Evolutionary conservation across 1,140 invertebrate genomes (phyloP).

Genomic region (Drosophila carrolli): DNA sequence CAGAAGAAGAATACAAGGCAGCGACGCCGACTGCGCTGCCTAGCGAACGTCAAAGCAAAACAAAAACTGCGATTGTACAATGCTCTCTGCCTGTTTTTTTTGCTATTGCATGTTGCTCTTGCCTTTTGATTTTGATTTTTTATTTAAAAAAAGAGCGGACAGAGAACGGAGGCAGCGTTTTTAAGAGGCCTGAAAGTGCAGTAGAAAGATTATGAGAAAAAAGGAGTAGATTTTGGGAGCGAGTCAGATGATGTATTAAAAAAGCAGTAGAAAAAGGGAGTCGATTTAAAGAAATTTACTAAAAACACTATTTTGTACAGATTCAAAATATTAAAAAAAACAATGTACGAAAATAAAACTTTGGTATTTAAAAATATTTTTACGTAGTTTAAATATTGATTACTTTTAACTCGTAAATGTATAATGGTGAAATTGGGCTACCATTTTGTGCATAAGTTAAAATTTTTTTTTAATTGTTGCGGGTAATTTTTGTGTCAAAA

Average conservation of each 20-base stretch:
- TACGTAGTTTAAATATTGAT: no score
- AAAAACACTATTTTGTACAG: no score
- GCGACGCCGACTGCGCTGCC: slow-evolving; percentile 44
- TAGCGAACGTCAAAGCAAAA: slow-evolving; percentile 76
- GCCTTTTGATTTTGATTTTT: slow-evolving; percentile 33
- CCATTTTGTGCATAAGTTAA: background rate
- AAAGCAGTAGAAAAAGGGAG: slow-evolving; percentile 11
- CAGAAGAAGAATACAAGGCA: slow-evolving; percentile 42
- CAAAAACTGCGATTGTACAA: slow-evolving; percentile 73
- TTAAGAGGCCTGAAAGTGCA: slow-evolving; percentile 28
- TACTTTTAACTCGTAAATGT: no score
- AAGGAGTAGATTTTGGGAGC: slow-evolving; percentile 18
- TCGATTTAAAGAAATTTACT: background rate
- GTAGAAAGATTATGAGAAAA: slow-evolving; percentile 18
- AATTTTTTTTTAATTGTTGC: no score
- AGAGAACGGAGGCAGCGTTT: slow-evolving; percentile 3
- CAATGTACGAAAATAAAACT: no score
- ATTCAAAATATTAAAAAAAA: no score
- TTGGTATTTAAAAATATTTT: no score
- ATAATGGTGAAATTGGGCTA: background rate
- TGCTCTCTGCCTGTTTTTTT: slow-evolving; percentile 35
- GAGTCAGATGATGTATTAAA: slow-evolving; percentile 20
- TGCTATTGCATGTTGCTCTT: slow-evolving; percentile 28
- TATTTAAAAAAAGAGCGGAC: slow-evolving; percentile 22
- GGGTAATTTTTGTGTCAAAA: no score